Evolutionary conservation across 2,888 invertebrate species (phyloP).

Genomic region (Ophion costatus): DNA sequence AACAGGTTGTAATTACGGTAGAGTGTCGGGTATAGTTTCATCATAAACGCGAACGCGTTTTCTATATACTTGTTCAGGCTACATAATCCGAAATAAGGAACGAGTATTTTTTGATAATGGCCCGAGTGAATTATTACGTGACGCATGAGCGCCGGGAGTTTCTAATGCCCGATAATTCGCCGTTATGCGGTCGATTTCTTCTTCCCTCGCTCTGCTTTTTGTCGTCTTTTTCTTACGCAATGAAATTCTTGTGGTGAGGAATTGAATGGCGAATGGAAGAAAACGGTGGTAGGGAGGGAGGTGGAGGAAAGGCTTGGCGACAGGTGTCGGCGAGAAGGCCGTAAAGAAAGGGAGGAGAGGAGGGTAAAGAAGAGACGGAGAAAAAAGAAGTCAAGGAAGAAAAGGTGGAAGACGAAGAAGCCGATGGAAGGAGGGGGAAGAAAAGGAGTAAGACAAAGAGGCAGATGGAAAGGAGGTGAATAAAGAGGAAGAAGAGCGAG

Average conservation of each 20-base stretch:
- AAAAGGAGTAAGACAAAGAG: not conserved
- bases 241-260: not conserved
- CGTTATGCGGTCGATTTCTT: conserved; percentile 12
- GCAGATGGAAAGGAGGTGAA: not conserved
- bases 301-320: too few species aligned
- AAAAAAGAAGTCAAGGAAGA: too few species aligned
- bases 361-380: not conserved
- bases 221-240: not conserved
- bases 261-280: not conserved
- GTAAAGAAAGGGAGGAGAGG: not conserved
- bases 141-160: conserved; percentile 30
- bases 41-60: conserved; percentile 37
- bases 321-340: not conserved
- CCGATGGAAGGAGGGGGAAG: not conserved
- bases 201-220: not conserved
- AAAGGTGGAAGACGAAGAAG: not conserved
- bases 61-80: conserved; percentile 19
- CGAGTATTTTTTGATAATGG: conserved; percentile 36
- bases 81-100: conserved; percentile 33
- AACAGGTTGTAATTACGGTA: conserved; percentile 39
- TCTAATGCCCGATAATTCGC: conserved; percentile 35
- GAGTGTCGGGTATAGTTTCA: conserved; percentile 38
- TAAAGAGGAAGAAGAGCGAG: not conserved
- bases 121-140: conserved; percentile 30
- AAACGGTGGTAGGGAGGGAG: not conserved